phyloP scores from a whole-genome alignment of 1,140 invertebrate species.

The Bombus fervidus region DNA sequence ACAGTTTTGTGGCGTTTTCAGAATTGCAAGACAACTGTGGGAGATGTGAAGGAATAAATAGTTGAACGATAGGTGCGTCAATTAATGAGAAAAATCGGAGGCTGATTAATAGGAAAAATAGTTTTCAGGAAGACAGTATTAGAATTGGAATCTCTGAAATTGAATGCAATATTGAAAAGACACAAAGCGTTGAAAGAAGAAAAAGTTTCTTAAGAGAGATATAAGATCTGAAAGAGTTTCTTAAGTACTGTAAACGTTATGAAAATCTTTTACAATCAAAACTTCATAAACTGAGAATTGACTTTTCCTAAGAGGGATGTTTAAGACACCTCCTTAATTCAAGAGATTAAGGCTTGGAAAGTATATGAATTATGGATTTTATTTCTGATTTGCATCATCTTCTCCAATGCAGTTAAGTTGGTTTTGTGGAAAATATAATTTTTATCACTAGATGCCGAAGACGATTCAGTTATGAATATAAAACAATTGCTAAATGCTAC shows the following conservation, averaged over 20 bases:
- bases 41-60: too few species aligned
- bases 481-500: too few species aligned
- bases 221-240: neutral
- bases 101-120: too few species aligned
- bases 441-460: neutral
- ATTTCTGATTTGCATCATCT: neutral
- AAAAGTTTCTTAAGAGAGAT: neutral
- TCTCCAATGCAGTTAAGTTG: neutral
- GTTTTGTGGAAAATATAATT: neutral
- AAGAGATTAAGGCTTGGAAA: neutral
- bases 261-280: neutral
- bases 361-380: slow-evolving; percentile 18
- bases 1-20: too few species aligned
- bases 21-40: too few species aligned
- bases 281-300: neutral
- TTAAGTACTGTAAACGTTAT: neutral
- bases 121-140: too few species aligned
- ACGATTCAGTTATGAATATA: too few species aligned
- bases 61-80: too few species aligned
- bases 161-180: neutral
- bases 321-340: slow-evolving; percentile 2
- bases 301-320: neutral
- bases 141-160: neutral
- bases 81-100: too few species aligned
- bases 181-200: neutral